Evolutionary conservation across 2,888 invertebrate genomes (phyloP).

Genomic region (Zaprionus bogoriensis): DNA sequence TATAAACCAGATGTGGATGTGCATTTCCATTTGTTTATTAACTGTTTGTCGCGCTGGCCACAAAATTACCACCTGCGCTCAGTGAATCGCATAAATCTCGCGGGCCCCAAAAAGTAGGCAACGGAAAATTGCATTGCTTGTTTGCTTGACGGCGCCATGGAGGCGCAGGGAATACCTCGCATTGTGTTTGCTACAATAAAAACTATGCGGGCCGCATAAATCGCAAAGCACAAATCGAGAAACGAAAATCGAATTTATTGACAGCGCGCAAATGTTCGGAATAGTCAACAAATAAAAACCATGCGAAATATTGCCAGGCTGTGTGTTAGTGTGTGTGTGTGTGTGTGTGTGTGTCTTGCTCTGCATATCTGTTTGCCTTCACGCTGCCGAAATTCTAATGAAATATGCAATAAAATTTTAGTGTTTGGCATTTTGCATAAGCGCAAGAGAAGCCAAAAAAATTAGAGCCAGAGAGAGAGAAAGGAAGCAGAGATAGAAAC

Average conservation of each 20-base stretch:
- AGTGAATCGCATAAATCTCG: constrained; percentile 62
- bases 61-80: constrained; percentile 72
- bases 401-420: constrained; percentile 78
- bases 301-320: constrained; percentile 67
- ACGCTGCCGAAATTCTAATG: constrained; percentile 70
- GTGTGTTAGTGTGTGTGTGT: background rate
- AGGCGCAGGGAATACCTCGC: no score
- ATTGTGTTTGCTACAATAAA: constrained; percentile 10
- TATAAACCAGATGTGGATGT: no score
- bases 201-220: constrained; percentile 52
- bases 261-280: constrained; percentile 65
- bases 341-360: background rate
- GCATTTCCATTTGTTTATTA: constrained; percentile 58
- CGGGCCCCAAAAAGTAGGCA: constrained; percentile 21
- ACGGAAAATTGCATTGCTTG: constrained; percentile 25
- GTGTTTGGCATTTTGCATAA: constrained; percentile 62
- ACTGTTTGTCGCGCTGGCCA: constrained; percentile 62
- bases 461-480: constrained; percentile 35
- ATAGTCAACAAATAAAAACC: constrained; percentile 62
- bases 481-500: constrained; percentile 52
- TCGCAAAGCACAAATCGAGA: constrained; percentile 50
- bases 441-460: constrained; percentile 30
- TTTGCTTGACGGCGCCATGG: background rate
- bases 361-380: constrained; percentile 45
- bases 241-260: constrained; percentile 77